Evolutionary conservation across 2,888 invertebrate species (phyloP), one percentile per base, ranked within the genome.

Genomic region (Apoda limacodes): DNA sequence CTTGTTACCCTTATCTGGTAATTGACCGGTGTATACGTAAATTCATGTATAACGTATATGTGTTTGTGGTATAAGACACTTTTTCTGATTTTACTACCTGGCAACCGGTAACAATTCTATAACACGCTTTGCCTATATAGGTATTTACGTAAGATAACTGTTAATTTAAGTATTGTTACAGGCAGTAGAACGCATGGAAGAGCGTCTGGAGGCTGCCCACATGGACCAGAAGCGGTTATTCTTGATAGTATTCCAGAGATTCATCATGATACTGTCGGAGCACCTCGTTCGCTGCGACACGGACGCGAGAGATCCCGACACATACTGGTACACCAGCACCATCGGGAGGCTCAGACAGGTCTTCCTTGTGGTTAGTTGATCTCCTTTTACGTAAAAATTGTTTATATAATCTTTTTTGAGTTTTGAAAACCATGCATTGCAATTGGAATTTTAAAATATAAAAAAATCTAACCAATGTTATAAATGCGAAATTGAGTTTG

Each of bases 251-350:
- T 98, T 98, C 76, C 97, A 98, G 84, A 86, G 98, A 37, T 98
- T 99, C 80, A 98, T 98, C 46, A 97, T 98, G 92, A 93, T 97
- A 50, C 82, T 99, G 43, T 95, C 96, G 0, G 97, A 98, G 67
- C 97, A 98, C 81, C 85, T 98, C 51, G 93, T 94, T 30, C 84
- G 92, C 35, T 93, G 93, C 62, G 98, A 98, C 70, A 93, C 94
- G 1, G 95, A 97, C 76, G 94, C 93, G 9, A 85, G 89, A 40
- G 95, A 96, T 74, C 93, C 92, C 56, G 92, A 93, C 70, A 97
- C 95, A 3, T 89, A 91, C 63, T 98, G 97, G 96, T 98, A 96
- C 81, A 88, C 89, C 52, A 96, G 95, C 91, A 96, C 97, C 4
- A 88, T 95, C 45, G 98, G 97, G 32, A 82, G 98, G 39, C 82